Conservation (phyloP, 2,797 vertebrate species). For the Pantherophis alleghaniensis region DNA sequence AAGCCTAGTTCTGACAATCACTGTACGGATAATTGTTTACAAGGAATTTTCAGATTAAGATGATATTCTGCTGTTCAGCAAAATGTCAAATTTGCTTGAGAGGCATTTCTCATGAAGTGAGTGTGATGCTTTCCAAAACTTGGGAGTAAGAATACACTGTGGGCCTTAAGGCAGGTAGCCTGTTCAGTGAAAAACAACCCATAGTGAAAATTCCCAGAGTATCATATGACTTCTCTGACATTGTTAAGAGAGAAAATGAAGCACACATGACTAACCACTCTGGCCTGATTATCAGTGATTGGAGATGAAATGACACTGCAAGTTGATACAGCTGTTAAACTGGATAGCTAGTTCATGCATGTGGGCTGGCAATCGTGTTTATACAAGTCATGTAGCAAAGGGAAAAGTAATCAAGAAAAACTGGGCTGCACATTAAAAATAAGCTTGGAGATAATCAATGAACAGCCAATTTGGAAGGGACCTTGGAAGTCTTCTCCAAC, state of each 20-base stretch:
- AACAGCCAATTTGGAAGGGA: background rate
- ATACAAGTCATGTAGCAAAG: background rate
- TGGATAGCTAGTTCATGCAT: background rate
- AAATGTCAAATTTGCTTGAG: background rate
- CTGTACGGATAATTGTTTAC: background rate
- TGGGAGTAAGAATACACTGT: background rate
- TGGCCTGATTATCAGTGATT: background rate
- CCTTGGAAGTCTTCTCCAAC: background rate
- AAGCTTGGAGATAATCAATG: background rate
- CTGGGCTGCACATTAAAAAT: background rate
- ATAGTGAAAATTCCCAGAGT: background rate
- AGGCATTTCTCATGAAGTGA: background rate
- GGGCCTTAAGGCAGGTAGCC: background rate
- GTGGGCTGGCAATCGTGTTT: background rate
- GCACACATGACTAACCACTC: background rate
- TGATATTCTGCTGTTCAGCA: background rate
- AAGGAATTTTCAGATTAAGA: background rate
- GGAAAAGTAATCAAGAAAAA: background rate
- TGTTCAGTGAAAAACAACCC: background rate
- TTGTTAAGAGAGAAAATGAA: background rate
- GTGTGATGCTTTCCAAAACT: background rate
- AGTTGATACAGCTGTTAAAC: background rate
- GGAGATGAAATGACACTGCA: background rate
- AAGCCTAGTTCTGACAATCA: background rate
- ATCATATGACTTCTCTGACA: background rate